Evolutionary conservation across 2,797 vertebrate genomes (phyloP), one percentile per base, ranked within the genome.

Genomic region (Sebastiscus tertius): DNA sequence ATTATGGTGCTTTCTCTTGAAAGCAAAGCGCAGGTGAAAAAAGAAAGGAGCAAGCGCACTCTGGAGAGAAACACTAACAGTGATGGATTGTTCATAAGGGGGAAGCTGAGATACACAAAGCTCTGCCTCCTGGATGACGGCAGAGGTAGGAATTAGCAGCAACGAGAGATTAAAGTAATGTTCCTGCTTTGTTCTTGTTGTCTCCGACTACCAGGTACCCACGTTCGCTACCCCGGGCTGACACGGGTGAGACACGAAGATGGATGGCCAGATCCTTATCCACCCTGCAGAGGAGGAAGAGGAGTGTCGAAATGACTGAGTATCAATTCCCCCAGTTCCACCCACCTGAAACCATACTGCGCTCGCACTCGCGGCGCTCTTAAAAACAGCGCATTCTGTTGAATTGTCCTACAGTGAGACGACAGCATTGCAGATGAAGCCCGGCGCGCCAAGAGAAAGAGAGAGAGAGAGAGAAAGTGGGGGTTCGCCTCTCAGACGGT

Each of bases 81-180:
- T 94, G 94, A 95, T 94, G 92, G 92, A 94, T 95, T 85, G 92
- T 89, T 93, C 92, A 90, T 92, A 80, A 77, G 88, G 89, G 87
- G 77, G 76, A 90, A 82, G 89, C 88, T 88, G 88, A 83, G 89
- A 90, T 84, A 79, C 92, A 93, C 90, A 91, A 82, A 88, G 87
- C 89, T 87, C 88, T 85, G 88, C 84, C 80, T 89, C 85, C 63
- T 76, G 89, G 83, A 91, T 87, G 90, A 89, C 60, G 85, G 77
- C 88, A 87, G 84, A 78, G 87, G 85, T 7, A 90, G 85, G 84
- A 90, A 93, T 93, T 93, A 93, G 89, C 88, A 84, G 86, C 88
- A 78, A 75, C 58, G 10, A 87, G 87, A 93, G 93, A 94, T 93
- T 91, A 93, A 92, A 94, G 89, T 83, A 88, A 92, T 92, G 93